Evolutionary conservation across 2,113 vertebrate genomes (phyloP).

Genomic region (Lophius piscatorius): DNA sequence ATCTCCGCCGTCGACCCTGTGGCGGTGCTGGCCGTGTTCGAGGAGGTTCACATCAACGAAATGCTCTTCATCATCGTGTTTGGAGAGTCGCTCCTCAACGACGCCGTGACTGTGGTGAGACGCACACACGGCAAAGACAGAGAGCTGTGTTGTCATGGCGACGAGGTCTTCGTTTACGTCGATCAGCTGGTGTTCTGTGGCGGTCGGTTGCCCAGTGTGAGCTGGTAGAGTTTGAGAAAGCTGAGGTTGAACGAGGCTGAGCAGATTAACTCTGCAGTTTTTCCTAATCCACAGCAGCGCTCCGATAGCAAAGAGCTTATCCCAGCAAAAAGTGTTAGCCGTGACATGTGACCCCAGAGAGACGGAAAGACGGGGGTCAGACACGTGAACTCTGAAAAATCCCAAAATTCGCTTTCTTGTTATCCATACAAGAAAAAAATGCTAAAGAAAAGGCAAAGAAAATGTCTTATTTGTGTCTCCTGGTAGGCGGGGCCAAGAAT

Average conservation of each 20-base stretch:
- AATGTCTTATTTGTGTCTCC: no score
- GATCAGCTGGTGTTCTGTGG: no score
- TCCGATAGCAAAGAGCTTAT: slow-evolving; percentile 62
- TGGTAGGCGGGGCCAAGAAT: no score
- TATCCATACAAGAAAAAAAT: no score
- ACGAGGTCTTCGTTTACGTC: no score
- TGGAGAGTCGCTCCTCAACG: slow-evolving; percentile 94
- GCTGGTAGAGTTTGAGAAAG: slow-evolving; percentile 4
- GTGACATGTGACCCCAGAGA: no score
- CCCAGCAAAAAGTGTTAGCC: slow-evolving; percentile 26
- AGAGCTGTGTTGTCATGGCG: no score
- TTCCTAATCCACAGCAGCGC: slow-evolving; percentile 66
- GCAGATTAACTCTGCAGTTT: slow-evolving; percentile 49
- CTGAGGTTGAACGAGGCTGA: slow-evolving; percentile 33
- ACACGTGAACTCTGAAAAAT: no score
- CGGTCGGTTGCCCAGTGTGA: no score
- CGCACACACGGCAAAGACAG: slow-evolving; percentile 13
- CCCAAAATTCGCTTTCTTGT: no score
- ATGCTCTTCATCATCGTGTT: slow-evolving; percentile 98
- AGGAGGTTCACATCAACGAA: slow-evolving; percentile 96
- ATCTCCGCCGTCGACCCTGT: slow-evolving; percentile 96
- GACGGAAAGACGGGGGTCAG: no score
- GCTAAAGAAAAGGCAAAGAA: no score
- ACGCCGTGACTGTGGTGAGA: slow-evolving; percentile 97
- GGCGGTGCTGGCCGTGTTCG: slow-evolving; percentile 93